phyloP scores from a whole-genome alignment of 2,888 invertebrate genomes.

The Calliopum simillimum region DNA sequence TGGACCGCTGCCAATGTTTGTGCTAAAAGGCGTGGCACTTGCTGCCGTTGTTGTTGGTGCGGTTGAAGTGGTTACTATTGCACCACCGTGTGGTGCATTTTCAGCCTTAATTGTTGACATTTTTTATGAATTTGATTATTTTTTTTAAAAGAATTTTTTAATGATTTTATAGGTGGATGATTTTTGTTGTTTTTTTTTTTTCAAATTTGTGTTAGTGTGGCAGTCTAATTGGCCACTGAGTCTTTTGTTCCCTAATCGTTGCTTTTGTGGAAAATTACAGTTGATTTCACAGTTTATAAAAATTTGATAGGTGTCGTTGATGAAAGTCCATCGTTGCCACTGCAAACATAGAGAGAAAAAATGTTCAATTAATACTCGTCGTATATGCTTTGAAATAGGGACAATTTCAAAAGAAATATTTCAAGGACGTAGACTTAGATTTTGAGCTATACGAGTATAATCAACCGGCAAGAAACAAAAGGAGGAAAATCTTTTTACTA shows the following conservation, averaged over 20 bases:
- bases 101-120: constrained; percentile 51
- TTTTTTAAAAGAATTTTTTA: constrained; percentile 31
- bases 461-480: too few relatives aligned
- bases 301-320: constrained; percentile 63
- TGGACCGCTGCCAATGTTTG: constrained; percentile 32
- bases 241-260: neutral
- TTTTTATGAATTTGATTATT: constrained; percentile 19
- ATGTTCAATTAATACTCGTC: too few relatives aligned
- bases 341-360: neutral
- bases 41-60: constrained; percentile 50
- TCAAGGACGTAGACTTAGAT: too few relatives aligned
- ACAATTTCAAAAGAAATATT: too few relatives aligned
- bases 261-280: neutral
- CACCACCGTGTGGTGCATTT: constrained; percentile 36
- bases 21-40: constrained; percentile 32
- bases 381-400: too few relatives aligned
- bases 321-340: constrained; percentile 55
- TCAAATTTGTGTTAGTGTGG: constrained; percentile 34
- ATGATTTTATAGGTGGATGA: constrained; percentile 23
- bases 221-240: constrained; percentile 17
- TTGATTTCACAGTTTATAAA: constrained; percentile 51
- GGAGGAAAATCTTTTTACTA: too few relatives aligned
- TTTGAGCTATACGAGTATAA: too few relatives aligned
- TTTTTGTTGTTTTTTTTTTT: constrained; percentile 35
- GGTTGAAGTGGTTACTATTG: constrained; percentile 35